phyloP scores from a whole-genome alignment of 1,140 invertebrate genomes.

The Procambarus virginalis region DNA sequence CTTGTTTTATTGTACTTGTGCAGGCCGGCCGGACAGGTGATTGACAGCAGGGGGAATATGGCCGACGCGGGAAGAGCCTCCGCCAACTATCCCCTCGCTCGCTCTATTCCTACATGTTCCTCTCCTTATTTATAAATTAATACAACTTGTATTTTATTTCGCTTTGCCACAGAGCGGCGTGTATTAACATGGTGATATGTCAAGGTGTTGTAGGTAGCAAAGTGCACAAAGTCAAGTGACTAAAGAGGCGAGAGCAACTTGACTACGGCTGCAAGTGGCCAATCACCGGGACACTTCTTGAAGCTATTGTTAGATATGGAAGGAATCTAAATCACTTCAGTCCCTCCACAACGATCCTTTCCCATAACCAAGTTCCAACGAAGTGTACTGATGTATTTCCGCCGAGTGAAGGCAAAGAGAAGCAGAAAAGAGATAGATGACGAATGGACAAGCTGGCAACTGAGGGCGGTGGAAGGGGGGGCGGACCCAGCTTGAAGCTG shows the following conservation, averaged over 20 bases:
- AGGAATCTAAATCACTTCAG: neutral
- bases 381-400: neutral
- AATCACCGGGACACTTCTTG: neutral
- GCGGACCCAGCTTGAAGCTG: neutral
- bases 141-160: neutral
- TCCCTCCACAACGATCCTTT: neutral
- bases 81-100: neutral
- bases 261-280: neutral
- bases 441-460: neutral
- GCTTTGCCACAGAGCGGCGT: neutral
- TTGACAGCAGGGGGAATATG: conserved; percentile 49
- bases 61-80: conserved; percentile 10
- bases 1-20: conserved; percentile 61
- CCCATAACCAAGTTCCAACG: neutral
- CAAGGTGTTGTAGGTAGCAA: no score
- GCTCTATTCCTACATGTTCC: neutral
- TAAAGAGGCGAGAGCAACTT: no score
- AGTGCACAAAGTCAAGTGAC: no score
- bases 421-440: neutral
- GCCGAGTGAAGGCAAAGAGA: neutral
- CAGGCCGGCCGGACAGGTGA: conserved; percentile 49
- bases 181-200: neutral
- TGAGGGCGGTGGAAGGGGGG: neutral
- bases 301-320: neutral
- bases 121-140: neutral